Conservation (phyloP, 1,140 invertebrate genomes). For the Brachionus manjavacas region DNA sequence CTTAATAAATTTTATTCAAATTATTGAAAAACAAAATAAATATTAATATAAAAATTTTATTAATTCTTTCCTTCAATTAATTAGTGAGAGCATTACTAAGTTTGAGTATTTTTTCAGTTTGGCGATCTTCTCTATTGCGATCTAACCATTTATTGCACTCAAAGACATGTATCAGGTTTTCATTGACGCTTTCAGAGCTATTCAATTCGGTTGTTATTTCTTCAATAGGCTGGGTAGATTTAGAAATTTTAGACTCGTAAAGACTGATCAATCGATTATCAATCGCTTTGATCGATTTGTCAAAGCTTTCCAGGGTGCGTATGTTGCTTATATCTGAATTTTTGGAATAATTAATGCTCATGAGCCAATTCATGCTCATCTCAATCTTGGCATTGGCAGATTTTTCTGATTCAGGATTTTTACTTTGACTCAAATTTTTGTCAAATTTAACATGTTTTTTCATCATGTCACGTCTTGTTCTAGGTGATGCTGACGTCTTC, state of each 20-base stretch:
- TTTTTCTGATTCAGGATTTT: not conserved
- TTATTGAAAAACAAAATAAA: too few relatives aligned
- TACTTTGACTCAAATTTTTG: not conserved
- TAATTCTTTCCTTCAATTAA: not conserved
- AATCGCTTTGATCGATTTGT: not conserved
- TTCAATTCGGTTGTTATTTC: not conserved
- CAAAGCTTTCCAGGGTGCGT: slow-evolving; percentile 10
- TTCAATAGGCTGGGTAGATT: not conserved
- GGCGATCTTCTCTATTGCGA: slow-evolving; percentile 52
- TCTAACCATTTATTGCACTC: slow-evolving; percentile 55
- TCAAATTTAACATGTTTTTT: slow-evolving; percentile 42
- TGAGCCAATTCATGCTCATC: slow-evolving; percentile 11
- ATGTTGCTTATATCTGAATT: not conserved
- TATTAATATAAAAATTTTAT: too few relatives aligned
- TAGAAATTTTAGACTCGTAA: not conserved
- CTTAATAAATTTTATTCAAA: too few relatives aligned
- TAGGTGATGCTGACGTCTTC: slow-evolving; percentile 3
- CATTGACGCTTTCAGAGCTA: slow-evolving; percentile 49
- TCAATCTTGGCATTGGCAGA: not conserved
- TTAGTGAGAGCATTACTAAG: slow-evolving; percentile 48
- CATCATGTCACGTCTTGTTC: not conserved
- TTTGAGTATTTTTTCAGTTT: slow-evolving; percentile 52
- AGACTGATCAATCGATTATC: slow-evolving; percentile 45
- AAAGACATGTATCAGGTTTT: slow-evolving; percentile 55
- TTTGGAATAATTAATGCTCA: not conserved